Evolutionary conservation across 2,888 invertebrate genomes (phyloP).

Genomic region (Mimachlamys varia): DNA sequence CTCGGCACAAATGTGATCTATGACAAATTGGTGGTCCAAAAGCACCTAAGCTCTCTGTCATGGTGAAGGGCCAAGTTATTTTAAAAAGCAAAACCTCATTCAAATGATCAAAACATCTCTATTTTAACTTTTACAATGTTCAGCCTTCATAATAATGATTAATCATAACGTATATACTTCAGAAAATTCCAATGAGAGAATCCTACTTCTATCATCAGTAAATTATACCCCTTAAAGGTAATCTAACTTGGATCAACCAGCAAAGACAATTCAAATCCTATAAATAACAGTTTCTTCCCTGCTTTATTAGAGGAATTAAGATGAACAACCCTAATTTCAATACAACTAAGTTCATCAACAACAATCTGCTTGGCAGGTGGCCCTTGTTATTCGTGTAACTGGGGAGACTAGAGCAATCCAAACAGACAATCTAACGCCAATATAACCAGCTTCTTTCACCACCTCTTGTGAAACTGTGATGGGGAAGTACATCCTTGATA

Average conservation of each 20-base stretch:
- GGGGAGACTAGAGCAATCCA: slow-evolving; percentile 4
- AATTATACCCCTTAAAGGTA: background rate
- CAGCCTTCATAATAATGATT: background rate
- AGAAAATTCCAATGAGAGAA: background rate
- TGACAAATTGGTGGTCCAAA: background rate
- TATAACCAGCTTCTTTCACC: slow-evolving; percentile 27
- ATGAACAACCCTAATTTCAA: background rate
- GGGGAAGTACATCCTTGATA: slow-evolving; percentile 31
- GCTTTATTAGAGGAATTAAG: background rate
- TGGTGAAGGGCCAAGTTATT: background rate
- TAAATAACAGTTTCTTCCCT: background rate
- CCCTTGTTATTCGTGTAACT: background rate
- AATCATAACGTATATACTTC: background rate
- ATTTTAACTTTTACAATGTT: background rate
- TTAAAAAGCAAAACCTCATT: background rate
- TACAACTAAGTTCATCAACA: background rate
- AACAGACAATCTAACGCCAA: slow-evolving; percentile 34
- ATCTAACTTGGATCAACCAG: background rate
- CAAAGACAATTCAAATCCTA: background rate
- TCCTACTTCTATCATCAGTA: background rate
- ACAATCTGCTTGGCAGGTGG: background rate
- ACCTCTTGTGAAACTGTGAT: slow-evolving; percentile 4
- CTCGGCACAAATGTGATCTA: background rate
- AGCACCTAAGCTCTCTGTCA: background rate
- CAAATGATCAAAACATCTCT: background rate